Percentiles rank a stretch among this genome's conserved stretches.
phyloP scores from a whole-genome alignment of 2,888 invertebrate genomes.

The Alloplasta piceator region DNA sequence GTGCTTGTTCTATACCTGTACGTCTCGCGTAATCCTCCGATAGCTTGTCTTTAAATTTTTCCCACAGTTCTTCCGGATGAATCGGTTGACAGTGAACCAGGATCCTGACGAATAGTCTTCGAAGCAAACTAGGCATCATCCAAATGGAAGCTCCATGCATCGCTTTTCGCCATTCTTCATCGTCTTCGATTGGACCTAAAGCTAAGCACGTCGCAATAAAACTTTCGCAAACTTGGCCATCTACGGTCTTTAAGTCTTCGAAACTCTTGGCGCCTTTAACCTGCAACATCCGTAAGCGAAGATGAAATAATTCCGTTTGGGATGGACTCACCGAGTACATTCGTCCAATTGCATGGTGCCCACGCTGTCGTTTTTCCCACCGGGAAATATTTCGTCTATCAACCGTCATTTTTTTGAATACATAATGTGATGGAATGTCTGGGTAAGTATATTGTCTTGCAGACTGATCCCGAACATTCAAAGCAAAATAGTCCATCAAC shows the following conservation, averaged over 20 bases:
- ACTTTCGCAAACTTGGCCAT: conserved; percentile 70
- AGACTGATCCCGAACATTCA: background rate
- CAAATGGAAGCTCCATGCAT: conserved; percentile 43
- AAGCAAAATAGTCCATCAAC: background rate
- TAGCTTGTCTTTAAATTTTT: conserved; percentile 61
- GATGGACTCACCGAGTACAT: conserved; percentile 71
- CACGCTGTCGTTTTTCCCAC: conserved; percentile 56
- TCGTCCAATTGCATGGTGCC: conserved; percentile 68
- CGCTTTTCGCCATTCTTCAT: conserved; percentile 58
- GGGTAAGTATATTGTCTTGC: background rate
- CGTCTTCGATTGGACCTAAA: conserved; percentile 72
- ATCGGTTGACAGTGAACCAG: conserved; percentile 64
- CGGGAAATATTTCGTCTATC: background rate
- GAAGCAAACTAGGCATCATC: conserved; percentile 29
- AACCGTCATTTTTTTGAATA: background rate
- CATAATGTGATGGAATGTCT: background rate
- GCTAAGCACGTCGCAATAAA: conserved; percentile 72
- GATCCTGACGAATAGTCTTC: conserved; percentile 19
- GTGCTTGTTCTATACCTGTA: conserved; percentile 20
- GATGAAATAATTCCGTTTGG: conserved; percentile 72
- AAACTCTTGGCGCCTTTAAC: conserved; percentile 74
- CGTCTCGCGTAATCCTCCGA: conserved; percentile 56
- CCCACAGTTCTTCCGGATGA: conserved; percentile 68
- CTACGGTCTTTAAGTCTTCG: conserved; percentile 71
- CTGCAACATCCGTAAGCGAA: conserved; percentile 72